Percentiles rank a stretch among this genome's conserved stretches.
phyloP scores from a whole-genome alignment of 1,140 invertebrate species.

The Lepidotrigona ventralis region DNA sequence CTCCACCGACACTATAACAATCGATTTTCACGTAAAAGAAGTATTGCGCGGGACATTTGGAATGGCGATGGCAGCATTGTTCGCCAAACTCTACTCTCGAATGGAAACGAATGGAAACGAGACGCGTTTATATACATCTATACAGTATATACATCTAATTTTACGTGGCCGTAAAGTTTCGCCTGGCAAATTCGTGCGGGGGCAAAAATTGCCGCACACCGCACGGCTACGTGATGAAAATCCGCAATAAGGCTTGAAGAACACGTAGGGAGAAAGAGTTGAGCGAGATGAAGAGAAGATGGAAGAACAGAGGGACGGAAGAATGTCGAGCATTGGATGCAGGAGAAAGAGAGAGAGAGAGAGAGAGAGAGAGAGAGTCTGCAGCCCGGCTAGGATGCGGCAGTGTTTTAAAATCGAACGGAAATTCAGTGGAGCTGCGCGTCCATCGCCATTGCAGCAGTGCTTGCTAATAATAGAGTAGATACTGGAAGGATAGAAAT shows the following conservation, averaged over 20 bases:
- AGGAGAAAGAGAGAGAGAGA: not conserved
- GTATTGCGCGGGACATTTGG: not conserved
- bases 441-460: slow-evolving; percentile 41
- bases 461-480: slow-evolving; percentile 66
- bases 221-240: slow-evolving; percentile 29
- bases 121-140: not conserved
- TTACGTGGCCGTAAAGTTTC: not conserved
- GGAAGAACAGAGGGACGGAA: not conserved
- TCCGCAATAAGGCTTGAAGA: not conserved
- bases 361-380: not conserved
- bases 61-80: not conserved
- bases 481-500: slow-evolving; percentile 67
- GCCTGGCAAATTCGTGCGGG: not conserved
- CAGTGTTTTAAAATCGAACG: slow-evolving; percentile 57
- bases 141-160: not conserved
- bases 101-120: not conserved
- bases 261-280: not conserved
- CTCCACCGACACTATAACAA: not conserved
- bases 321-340: not conserved
- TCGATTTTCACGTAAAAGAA: not conserved
- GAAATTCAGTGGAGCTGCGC: slow-evolving; percentile 55
- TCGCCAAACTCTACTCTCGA: not conserved
- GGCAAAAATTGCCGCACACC: slow-evolving; percentile 19
- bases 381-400: slow-evolving; percentile 24
- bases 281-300: not conserved